phyloP scores from a whole-genome alignment of 2,888 invertebrate species.

The Creontiades dilutus region DNA sequence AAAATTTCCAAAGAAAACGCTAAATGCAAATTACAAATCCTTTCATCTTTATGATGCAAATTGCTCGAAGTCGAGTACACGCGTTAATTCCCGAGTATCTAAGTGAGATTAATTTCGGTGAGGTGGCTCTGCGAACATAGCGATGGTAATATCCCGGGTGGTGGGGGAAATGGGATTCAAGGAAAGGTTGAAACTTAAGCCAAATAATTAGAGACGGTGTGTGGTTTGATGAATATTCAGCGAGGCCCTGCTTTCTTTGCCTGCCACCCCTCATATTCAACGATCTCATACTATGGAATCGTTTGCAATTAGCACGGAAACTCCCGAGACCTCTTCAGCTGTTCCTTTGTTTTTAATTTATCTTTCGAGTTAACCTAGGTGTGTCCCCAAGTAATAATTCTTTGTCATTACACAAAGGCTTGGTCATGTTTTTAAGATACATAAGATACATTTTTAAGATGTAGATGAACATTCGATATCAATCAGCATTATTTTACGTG shows the following conservation, averaged over 20 bases:
- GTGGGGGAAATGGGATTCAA: background rate
- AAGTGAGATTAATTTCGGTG: slow-evolving; percentile 70
- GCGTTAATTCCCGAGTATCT: slow-evolving; percentile 68
- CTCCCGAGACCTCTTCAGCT: background rate
- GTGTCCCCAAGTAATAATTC: too few species aligned
- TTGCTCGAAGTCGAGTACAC: slow-evolving; percentile 35
- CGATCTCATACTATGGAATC: background rate
- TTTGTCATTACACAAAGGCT: too few species aligned
- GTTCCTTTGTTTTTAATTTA: background rate
- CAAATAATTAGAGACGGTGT: slow-evolving; percentile 70
- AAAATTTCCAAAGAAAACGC: slow-evolving; percentile 20
- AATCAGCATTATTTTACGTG: too few species aligned
- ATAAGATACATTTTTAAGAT: too few species aligned
- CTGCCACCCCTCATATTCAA: background rate
- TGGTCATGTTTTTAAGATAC: too few species aligned
- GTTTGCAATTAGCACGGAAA: background rate
- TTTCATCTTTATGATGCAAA: slow-evolving; percentile 67
- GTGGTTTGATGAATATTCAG: slow-evolving; percentile 70
- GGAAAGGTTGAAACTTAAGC: slow-evolving; percentile 56
- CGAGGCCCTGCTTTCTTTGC: slow-evolving; percentile 22
- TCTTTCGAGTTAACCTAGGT: too few species aligned
- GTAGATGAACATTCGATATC: too few species aligned
- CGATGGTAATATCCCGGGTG: background rate
- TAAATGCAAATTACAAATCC: slow-evolving; percentile 59
- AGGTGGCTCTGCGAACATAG: background rate